Conservation (phyloP, 2,888 invertebrate species). For the Cheilosia grossa region DNA sequence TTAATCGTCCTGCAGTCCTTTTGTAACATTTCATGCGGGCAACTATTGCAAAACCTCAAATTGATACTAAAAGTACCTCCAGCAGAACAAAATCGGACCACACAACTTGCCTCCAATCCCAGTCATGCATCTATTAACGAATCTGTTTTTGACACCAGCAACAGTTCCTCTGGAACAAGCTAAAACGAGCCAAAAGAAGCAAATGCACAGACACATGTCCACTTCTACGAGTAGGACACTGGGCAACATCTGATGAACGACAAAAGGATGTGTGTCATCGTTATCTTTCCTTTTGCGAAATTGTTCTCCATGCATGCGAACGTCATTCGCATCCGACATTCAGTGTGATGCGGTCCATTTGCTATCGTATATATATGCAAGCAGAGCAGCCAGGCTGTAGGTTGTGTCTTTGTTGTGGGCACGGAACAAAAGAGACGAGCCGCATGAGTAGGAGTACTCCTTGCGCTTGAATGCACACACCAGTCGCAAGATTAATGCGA, state of each 20-base stretch:
- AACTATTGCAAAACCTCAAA: conserved; percentile 19
- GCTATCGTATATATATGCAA: conserved; percentile 6
- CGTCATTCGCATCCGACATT: conserved; percentile 49
- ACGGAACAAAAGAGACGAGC: neutral
- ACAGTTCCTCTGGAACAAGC: conserved; percentile 31
- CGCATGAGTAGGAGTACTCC: neutral
- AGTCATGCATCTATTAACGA: conserved; percentile 49
- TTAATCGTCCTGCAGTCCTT: too few relatives aligned
- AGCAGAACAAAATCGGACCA: conserved; percentile 20
- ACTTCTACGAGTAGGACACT: neutral
- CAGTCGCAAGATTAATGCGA: too few relatives aligned
- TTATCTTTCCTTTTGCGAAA: conserved; percentile 50
- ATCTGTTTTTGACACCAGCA: conserved; percentile 61
- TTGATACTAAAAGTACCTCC: conserved; percentile 33
- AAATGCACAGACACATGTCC: conserved; percentile 30
- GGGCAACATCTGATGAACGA: conserved; percentile 28
- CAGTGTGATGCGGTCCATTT: conserved; percentile 18
- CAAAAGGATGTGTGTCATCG: conserved; percentile 45
- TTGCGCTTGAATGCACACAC: too few relatives aligned
- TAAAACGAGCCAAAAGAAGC: neutral
- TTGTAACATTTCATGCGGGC: neutral
- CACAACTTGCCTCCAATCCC: conserved; percentile 11
- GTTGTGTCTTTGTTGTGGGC: neutral
- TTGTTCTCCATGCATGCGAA: conserved; percentile 30
- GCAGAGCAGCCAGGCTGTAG: neutral